A percentile compares a stretch with the other conserved stretches of the same genome.
These are phyloP conservation scores for Ceratotherium simum DNA, from an alignment of 2,113 vertebrate species.

Conservation along the genomic window DNA sequence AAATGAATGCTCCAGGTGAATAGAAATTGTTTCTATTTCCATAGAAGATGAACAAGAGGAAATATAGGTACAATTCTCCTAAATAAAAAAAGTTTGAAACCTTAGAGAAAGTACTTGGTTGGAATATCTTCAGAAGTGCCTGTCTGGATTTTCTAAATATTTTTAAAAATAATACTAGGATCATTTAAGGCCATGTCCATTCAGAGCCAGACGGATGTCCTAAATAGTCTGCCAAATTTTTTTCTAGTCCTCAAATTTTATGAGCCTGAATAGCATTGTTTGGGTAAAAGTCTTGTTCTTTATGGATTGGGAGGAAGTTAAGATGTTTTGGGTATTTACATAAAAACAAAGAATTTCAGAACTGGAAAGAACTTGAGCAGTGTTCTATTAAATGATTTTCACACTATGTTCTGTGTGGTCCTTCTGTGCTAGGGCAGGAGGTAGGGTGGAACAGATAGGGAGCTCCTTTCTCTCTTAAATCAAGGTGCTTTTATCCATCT, in stretches of 20 bases:
- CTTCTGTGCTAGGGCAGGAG: not conserved
- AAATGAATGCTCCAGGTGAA: not conserved
- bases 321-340: slow-evolving; percentile 33
- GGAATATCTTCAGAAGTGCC: not conserved
- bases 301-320: not conserved
- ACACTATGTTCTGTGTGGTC: not conserved
- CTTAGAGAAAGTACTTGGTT: not conserved
- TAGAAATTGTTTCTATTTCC: slow-evolving; percentile 25
- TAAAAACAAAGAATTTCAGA: slow-evolving; percentile 42
- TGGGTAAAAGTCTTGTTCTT: slow-evolving; percentile 31
- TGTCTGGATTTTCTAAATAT: slow-evolving; percentile 14
- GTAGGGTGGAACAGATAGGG: not conserved
- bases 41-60: not conserved
- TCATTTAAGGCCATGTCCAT: slow-evolving; percentile 60
- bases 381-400: not conserved
- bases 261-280: not conserved
- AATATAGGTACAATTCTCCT: not conserved
- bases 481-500: not conserved
- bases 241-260: slow-evolving; percentile 40
- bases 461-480: not conserved
- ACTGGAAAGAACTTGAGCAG: not conserved
- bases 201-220: not conserved
- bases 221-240: slow-evolving; percentile 56
- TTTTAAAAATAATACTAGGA: not conserved
- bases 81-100: not conserved